These are phyloP conservation scores for Apodemia hepburni DNA, from an alignment of 2,888 invertebrate genomes.

Conservation along the genomic window DNA sequence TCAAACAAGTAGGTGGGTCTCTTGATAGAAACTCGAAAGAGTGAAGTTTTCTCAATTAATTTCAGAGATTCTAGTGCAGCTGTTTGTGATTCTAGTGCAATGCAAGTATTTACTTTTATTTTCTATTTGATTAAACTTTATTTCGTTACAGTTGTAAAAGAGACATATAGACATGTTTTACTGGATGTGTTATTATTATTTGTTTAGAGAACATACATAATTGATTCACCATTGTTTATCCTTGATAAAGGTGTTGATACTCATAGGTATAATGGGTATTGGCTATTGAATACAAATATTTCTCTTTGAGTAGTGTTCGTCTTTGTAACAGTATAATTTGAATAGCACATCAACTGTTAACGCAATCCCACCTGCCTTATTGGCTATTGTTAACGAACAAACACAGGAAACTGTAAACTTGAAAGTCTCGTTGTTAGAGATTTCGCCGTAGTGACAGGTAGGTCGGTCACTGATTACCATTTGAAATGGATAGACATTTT, in stretches of 20 bases:
- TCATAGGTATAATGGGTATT: conserved; percentile 19
- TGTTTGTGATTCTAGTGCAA: no score
- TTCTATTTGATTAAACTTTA: no score
- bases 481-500: conserved; percentile 3
- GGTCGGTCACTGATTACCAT: conserved; percentile 44
- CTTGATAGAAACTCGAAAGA: no score
- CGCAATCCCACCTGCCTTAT: conserved; percentile 56
- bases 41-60: no score
- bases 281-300: conserved; percentile 47
- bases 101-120: no score
- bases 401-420: conserved; percentile 76
- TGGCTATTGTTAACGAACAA: conserved; percentile 72
- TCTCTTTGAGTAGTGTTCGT: conserved; percentile 48
- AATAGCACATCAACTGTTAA: conserved; percentile 61
- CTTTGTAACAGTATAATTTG: conserved; percentile 49
- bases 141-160: no score
- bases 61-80: no score
- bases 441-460: conserved; percentile 68
- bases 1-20: no score
- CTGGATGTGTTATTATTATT: no score
- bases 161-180: no score
- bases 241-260: conserved; percentile 26
- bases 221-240: conserved; percentile 13
- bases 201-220: neutral
- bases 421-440: conserved; percentile 65